A percentile compares a stretch with the other conserved stretches of the same genome.
These are phyloP conservation scores for Phrynocephalus guinanensis DNA, from an alignment of 2,797 vertebrate genomes.

Conservation along the genomic window DNA sequence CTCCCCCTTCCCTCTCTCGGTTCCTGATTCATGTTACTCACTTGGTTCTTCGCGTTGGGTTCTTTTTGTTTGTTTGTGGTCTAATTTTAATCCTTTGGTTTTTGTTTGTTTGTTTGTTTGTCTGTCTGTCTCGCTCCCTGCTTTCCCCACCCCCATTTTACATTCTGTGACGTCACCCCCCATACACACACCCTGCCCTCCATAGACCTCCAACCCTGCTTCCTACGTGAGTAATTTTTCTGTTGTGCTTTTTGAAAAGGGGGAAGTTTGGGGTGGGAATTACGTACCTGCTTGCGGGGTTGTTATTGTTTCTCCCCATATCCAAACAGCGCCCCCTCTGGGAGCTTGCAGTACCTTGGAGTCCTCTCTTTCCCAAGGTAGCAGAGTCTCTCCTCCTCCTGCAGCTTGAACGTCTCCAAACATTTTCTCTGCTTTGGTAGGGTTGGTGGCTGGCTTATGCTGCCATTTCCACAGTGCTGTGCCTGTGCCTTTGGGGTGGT, in stretches of 20 bases:
- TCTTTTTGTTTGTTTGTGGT: not conserved
- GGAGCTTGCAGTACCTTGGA: not conserved
- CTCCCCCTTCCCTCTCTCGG: not conserved
- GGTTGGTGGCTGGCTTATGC: not conserved
- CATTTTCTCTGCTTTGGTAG: not conserved
- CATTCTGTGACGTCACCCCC: constrained; percentile 58
- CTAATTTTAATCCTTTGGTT: constrained; percentile 28
- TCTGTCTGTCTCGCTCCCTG: not conserved
- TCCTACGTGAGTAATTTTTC: constrained; percentile 62
- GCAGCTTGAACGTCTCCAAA: not conserved
- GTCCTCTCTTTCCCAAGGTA: no score
- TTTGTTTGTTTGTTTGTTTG: constrained; percentile 20
- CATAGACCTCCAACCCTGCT: constrained; percentile 66
- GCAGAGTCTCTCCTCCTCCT: not conserved
- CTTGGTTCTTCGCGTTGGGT: not conserved
- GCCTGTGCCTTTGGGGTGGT: not conserved
- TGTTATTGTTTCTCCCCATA: not conserved
- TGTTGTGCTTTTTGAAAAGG: constrained; percentile 14
- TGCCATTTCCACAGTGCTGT: not conserved
- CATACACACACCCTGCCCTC: constrained; percentile 39
- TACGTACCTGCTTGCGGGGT: not conserved
- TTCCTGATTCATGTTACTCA: not conserved
- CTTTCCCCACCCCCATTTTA: not conserved
- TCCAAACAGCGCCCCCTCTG: not conserved
- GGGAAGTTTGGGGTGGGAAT: not conserved